A percentile compares a stretch with the other conserved stretches of the same genome.
These are phyloP conservation scores for Brachionus calyciflorus DNA, from an alignment of 1,140 invertebrate genomes.

Conservation along the genomic window DNA sequence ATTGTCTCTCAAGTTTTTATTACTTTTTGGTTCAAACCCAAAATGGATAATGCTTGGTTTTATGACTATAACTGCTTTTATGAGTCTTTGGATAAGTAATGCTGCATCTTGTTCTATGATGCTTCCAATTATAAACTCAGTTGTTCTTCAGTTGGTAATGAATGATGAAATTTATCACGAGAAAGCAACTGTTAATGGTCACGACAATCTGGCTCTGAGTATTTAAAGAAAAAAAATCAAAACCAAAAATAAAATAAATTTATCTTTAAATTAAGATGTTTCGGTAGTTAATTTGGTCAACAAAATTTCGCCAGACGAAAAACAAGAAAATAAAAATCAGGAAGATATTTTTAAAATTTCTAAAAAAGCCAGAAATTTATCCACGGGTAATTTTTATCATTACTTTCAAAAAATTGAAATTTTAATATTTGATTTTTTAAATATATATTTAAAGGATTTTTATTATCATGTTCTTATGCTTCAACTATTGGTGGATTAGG, in stretches of 20 bases:
- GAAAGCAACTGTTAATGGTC: background rate
- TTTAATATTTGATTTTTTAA: too few relatives aligned
- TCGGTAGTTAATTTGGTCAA: background rate
- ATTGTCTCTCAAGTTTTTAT: constrained; percentile 75
- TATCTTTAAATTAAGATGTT: background rate
- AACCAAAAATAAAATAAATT: background rate
- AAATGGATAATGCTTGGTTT: constrained; percentile 61
- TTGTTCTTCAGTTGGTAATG: constrained; percentile 9
- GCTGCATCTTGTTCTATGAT: constrained; percentile 62
- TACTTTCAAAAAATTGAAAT: too few relatives aligned
- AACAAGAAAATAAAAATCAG: background rate
- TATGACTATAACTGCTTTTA: constrained; percentile 59
- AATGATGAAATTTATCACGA: constrained; percentile 7
- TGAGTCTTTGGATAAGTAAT: constrained; percentile 63
- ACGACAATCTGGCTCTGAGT: constrained; percentile 49
- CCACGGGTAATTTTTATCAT: background rate
- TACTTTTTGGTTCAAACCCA: constrained; percentile 68
- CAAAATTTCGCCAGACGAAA: too few relatives aligned
- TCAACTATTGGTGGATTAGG: constrained; percentile 74
- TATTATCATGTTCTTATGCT: constrained; percentile 67
- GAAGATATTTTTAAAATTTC: background rate
- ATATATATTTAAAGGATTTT: background rate
- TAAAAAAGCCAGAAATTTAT: background rate
- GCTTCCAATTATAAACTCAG: constrained; percentile 55
- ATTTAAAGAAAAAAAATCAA: background rate